These are phyloP conservation scores for Ctenodactylus gundi DNA, from an alignment of 2,113 vertebrate species.

Conservation along the genomic window DNA sequence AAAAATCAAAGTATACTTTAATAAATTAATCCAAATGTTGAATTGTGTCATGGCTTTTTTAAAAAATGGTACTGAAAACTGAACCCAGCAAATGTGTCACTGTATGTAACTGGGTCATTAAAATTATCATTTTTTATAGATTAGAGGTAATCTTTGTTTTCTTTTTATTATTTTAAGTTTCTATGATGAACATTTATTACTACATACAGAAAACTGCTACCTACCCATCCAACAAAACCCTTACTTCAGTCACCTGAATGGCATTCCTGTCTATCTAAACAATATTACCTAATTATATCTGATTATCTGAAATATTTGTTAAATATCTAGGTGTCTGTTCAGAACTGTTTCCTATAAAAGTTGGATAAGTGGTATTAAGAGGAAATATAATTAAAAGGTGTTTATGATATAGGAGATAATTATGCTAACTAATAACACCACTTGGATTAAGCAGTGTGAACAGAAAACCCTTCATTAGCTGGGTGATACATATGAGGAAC, in stretches of 20 bases:
- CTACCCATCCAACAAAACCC: neutral
- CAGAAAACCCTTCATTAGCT: neutral
- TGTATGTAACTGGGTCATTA: too few relatives aligned
- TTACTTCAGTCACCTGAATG: conserved; percentile 44
- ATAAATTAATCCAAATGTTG: conserved; percentile 36
- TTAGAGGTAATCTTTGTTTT: conserved; percentile 6
- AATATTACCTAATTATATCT: conserved; percentile 33
- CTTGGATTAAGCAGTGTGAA: neutral
- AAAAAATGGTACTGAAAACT: too few relatives aligned
- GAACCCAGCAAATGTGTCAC: too few relatives aligned
- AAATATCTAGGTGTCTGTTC: conserved; percentile 15
- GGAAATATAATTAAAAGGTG: neutral
- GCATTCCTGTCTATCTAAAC: conserved; percentile 13
- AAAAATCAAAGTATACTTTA: neutral
- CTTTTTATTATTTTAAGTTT: conserved; percentile 44
- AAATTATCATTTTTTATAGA: conserved; percentile 37
- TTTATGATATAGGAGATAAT: conserved; percentile 8
- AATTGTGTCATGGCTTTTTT: neutral
- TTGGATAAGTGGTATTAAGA: conserved; percentile 26
- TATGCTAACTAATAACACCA: conserved; percentile 3
- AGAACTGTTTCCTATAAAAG: conserved; percentile 35
- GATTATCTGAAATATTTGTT: conserved; percentile 49
- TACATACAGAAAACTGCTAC: conserved; percentile 17
- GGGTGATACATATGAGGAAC: neutral
- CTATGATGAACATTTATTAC: neutral